Percentiles rank a stretch among this genome's conserved stretches.
Conservation (phyloP, 1,140 invertebrate genomes). For the Pemphigus obesinymphae region DNA sequence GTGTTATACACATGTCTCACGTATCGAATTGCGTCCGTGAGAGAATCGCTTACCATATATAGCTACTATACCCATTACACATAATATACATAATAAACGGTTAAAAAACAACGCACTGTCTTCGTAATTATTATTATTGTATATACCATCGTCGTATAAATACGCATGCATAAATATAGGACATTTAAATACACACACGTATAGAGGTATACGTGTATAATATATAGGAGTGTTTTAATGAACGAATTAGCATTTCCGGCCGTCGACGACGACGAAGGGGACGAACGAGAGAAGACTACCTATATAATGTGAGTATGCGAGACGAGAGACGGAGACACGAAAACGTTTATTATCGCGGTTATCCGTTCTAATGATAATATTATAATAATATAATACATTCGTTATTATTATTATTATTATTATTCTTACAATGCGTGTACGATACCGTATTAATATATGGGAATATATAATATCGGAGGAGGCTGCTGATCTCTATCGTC, state of each 20-base stretch:
- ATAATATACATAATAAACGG: background rate
- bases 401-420: background rate
- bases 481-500: too few species aligned
- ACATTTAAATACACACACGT: too few species aligned
- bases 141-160: background rate
- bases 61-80: background rate
- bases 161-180: background rate
- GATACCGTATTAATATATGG: too few species aligned
- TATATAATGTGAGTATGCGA: background rate
- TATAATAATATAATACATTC: background rate
- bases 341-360: background rate
- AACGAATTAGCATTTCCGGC: slow-evolving; percentile 8
- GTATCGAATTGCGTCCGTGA: background rate
- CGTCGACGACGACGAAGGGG: background rate
- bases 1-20: background rate
- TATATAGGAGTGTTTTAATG: background rate
- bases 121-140: background rate
- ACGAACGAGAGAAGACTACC: background rate
- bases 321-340: background rate
- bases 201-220: background rate
- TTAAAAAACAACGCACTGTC: background rate
- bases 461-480: too few species aligned
- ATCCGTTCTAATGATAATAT: background rate
- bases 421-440: too few species aligned
- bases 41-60: background rate